Evolutionary conservation across 2,113 vertebrate genomes (phyloP).

Genomic region (Syngnathus typhle): DNA sequence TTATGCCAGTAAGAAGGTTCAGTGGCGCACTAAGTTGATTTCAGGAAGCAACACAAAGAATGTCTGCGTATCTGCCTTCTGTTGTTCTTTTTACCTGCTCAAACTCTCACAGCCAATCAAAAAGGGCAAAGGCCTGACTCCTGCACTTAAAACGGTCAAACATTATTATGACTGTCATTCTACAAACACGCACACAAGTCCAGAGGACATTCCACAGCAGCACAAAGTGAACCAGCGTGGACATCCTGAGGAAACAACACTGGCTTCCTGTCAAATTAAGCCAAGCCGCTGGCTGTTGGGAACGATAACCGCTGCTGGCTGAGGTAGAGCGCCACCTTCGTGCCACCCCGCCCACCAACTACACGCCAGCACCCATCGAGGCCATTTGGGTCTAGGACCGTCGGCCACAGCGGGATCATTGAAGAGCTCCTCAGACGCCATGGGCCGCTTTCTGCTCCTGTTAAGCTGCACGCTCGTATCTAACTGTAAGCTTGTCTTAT

Average conservation of each 20-base stretch:
- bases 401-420: conserved; percentile 8
- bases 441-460: conserved; percentile 42
- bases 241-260: conserved; percentile 76
- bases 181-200: conserved; percentile 17
- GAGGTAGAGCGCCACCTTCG: conserved; percentile 35
- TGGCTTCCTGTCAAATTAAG: conserved; percentile 71
- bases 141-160: conserved; percentile 12
- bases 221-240: conserved; percentile 37
- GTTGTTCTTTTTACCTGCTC: conserved; percentile 20
- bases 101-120: conserved; percentile 4
- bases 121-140: conserved; percentile 32
- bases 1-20: conserved; percentile 16
- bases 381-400: conserved; percentile 15
- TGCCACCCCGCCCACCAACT: conserved; percentile 26
- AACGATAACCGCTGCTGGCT: conserved; percentile 41
- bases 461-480: conserved; percentile 42
- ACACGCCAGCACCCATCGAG: conserved; percentile 2
- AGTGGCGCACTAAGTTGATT: conserved; percentile 7
- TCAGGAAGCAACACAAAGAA: conserved; percentile 29
- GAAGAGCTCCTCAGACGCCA: conserved; percentile 36
- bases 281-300: conserved; percentile 34
- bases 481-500: conserved; percentile 60
- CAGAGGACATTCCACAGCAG: conserved; percentile 64
- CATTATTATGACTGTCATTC: conserved; percentile 21
- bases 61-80: background rate